Evolutionary conservation across 2,888 invertebrate species (phyloP), one percentile per base, ranked within the genome.

Genomic region (Anoncus sp.): DNA sequence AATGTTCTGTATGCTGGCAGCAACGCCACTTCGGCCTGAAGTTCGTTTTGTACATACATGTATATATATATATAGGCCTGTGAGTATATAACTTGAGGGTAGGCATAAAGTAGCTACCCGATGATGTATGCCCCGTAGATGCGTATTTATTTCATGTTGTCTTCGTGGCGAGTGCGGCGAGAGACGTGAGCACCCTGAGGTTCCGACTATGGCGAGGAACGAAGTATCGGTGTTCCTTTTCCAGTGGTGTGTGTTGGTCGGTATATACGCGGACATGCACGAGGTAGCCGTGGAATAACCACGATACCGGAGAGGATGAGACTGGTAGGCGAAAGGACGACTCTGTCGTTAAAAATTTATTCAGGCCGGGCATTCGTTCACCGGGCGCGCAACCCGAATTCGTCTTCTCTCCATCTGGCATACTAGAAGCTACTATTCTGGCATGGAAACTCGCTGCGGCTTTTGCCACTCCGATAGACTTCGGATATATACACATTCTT

Each of bases 81-180:
- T 16, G 12, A 22, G 47, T 18, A 10, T 62, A 20, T 78, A 73
- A 35, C 43, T 27, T 51, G 47, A 40, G 59, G 60, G 31, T 66
- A 74, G 51, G 83, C 82, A 82, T 81, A 82, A 84, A 82, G 75
- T 77, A 57, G 45, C 31, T 40, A 79, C 70, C 62, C 80, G 81
- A 82, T 83, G 82, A 83, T 82, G 62, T 75, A 72, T 76, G 67
- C 51, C 24, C 59, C 43, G 53, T 49, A 22, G 71, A 38, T 67
- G 59, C 53, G 67, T 79, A 81, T 82, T 82, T 80, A 85, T 85
- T 82, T 80, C 59, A 40, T 57, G 66, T 79, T 81, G 77, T 82
- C 76, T 82, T 78, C 59, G 75, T 22, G 77, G 57, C 74, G 77
- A 75, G 49, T 69, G 70, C 65, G 43, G 69, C 20, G 38, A 45